phyloP scores from a whole-genome alignment of 2,888 invertebrate genomes.

The Rapana venosa region DNA sequence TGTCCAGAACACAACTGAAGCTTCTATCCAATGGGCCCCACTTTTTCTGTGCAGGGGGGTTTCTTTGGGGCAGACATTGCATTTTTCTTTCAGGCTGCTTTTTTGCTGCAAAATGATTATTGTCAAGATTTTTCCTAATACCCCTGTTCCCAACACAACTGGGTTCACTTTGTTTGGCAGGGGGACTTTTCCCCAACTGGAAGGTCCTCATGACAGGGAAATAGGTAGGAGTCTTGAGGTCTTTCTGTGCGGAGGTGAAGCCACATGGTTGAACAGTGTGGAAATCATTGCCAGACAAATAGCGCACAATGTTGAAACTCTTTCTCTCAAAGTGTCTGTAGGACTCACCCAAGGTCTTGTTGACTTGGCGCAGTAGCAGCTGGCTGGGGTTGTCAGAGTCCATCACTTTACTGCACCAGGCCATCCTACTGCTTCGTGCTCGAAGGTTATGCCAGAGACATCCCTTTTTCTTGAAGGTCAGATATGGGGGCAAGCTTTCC shows the following conservation, averaged over 20 bases:
- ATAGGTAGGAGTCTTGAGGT: no score
- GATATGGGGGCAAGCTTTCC: not conserved
- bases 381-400: not conserved
- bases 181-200: not conserved
- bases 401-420: not conserved
- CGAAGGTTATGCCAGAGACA: not conserved
- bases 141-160: no score
- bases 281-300: not conserved
- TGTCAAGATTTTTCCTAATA: no score
- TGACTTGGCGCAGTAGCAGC: not conserved
- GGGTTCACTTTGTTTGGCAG: not conserved
- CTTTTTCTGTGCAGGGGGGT: no score
- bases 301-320: not conserved
- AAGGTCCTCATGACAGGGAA: conserved; percentile 4
- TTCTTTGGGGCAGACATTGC: no score
- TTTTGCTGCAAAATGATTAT: no score
- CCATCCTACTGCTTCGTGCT: not conserved
- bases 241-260: no score
- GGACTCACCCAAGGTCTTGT: not conserved
- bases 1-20: no score
- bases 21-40: no score
- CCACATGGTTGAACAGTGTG: not conserved
- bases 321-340: conserved; percentile 9
- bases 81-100: no score
- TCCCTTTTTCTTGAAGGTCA: not conserved